phyloP scores from a whole-genome alignment of 2,113 vertebrate species.

The Empidonax traillii region DNA sequence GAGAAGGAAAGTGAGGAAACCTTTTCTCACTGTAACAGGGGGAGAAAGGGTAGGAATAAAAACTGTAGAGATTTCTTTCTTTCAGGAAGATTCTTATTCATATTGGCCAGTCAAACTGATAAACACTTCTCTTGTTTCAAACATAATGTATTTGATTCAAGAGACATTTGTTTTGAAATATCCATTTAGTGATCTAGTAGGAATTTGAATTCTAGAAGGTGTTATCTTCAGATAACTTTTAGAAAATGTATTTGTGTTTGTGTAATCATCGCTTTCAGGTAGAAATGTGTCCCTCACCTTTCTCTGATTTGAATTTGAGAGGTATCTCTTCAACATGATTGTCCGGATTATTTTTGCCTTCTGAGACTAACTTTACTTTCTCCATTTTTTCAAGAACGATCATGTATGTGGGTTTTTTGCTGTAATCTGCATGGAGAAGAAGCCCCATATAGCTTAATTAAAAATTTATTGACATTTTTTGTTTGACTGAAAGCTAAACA shows the following conservation, averaged over 20 bases:
- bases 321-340: not conserved
- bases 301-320: not conserved
- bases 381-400: not conserved
- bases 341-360: not conserved
- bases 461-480: conserved; percentile 33
- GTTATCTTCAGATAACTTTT: not conserved
- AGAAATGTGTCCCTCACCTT: not conserved
- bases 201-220: not conserved
- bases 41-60: accelerated
- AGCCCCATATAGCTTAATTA: not conserved
- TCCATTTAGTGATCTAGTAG: not conserved
- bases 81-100: not conserved
- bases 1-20: not conserved
- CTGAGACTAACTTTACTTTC: not conserved
- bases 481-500: conserved; percentile 43
- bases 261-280: not conserved
- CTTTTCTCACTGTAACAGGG: not conserved
- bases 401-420: not conserved
- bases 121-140: not conserved
- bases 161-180: not conserved
- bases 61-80: not conserved
- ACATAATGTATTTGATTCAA: not conserved
- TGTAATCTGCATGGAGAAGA: not conserved
- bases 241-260: not conserved
- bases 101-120: not conserved